These are phyloP conservation scores for Anniella stebbinsi DNA, from an alignment of 2,797 vertebrate species.

Conservation along the genomic window DNA sequence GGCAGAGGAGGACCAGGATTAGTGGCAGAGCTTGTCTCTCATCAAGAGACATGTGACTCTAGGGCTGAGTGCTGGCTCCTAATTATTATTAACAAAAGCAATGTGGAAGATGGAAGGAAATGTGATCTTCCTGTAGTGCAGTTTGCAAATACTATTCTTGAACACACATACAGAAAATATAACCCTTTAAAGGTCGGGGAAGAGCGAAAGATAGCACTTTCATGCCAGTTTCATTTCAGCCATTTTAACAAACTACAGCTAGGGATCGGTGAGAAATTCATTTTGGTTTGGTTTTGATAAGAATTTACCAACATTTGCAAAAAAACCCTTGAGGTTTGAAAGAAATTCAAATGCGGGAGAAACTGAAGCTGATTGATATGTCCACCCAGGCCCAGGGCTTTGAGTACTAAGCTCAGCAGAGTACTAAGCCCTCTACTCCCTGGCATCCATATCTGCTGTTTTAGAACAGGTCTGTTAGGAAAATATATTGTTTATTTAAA, in stretches of 20 bases:
- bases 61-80: constrained; percentile 65
- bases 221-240: constrained; percentile 44
- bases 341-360: too few relatives aligned
- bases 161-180: constrained; percentile 44
- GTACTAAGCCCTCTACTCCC: too few relatives aligned
- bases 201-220: constrained; percentile 19
- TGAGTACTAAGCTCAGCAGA: too few relatives aligned
- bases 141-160: constrained; percentile 52
- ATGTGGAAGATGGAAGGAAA: constrained; percentile 68
- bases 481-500: too few relatives aligned
- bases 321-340: too few relatives aligned
- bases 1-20: constrained; percentile 68
- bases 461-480: too few relatives aligned
- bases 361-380: too few relatives aligned
- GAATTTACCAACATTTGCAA: too few relatives aligned
- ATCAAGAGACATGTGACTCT: constrained; percentile 61
- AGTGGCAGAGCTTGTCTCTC: constrained; percentile 64
- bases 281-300: too few relatives aligned
- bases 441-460: too few relatives aligned
- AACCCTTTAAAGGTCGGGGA: constrained; percentile 30
- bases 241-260: constrained; percentile 37
- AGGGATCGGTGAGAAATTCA: too few relatives aligned
- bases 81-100: constrained; percentile 68
- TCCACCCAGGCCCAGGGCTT: too few relatives aligned
- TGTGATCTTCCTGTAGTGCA: constrained; percentile 65